phyloP scores from a whole-genome alignment of 2,888 invertebrate genomes.

The Xanthia icteritia region DNA sequence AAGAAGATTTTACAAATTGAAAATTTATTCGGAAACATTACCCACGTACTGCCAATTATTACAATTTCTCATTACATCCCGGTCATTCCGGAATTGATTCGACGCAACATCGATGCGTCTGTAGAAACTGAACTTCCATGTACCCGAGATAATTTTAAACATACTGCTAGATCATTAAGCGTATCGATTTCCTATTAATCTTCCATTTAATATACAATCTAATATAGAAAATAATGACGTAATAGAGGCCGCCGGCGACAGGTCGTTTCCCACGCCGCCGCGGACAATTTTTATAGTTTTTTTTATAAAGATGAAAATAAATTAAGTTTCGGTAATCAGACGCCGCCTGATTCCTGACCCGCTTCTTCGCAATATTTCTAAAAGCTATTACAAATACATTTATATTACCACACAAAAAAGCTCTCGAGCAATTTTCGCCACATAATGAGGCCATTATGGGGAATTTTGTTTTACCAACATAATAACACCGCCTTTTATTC shows the following conservation, averaged over 20 bases:
- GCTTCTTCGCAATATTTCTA: conserved; percentile 90
- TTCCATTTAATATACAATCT: conserved; percentile 88
- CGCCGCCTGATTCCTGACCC: conserved; percentile 86
- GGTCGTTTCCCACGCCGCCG: conserved; percentile 89
- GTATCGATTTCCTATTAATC: conserved; percentile 90
- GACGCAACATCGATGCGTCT: conserved; percentile 18
- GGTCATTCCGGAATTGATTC: conserved; percentile 33
- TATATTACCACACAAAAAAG: conserved; percentile 89
- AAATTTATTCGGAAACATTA: not conserved
- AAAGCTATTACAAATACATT: conserved; percentile 91
- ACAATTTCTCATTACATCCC: conserved; percentile 40
- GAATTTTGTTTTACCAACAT: conserved; percentile 91
- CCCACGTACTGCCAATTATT: conserved; percentile 15
- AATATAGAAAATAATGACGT: conserved; percentile 90
- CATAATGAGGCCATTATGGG: conserved; percentile 90
- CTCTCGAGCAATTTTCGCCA: conserved; percentile 90
- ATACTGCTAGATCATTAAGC: conserved; percentile 78
- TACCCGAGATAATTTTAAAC: conserved; percentile 69
- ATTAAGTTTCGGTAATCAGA: conserved; percentile 90
- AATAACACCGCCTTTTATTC: conserved; percentile 90
- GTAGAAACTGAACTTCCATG: conserved; percentile 46
- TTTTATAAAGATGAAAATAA: conserved; percentile 88
- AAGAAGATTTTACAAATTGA: conserved; percentile 4
- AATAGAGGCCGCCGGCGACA: conserved; percentile 90
- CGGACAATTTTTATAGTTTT: conserved; percentile 83